Base-by-base conservation (phyloP, 2,797 vertebrate genomes). In the Lacerta agilis region DNA sequence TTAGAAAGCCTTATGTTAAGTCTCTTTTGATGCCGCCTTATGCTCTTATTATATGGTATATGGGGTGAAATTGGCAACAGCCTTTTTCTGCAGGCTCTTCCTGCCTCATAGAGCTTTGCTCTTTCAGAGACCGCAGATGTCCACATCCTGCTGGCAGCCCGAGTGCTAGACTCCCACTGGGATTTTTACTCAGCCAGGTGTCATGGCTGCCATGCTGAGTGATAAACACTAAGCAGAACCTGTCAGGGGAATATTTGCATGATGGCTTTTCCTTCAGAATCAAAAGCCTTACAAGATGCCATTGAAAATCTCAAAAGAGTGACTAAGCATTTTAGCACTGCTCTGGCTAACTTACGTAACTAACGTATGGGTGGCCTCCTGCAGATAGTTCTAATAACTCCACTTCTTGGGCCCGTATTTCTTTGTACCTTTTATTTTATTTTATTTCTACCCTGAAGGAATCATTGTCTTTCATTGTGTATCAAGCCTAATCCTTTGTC, bases 111-210 rank as follows among this genome's bases (percentile, higher is more conserved):
- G 97, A 95, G 95, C 96, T 98, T 97, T 96, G 97, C 97, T 96
- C 97, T 96, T 97, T 96, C 94, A 97, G 96, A 94, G 73, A 95
- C 96, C 92, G 94, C 97, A 96, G 95, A 94, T 96, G 95, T 94
- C 91, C 10, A 7, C 94, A 94, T 95, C 97, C 97, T 90, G 95
- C 97, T 97, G 97, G 93, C 96, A 95, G 97, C 96, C 97, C 91
- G 91, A 98, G 97, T 97, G 97, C 96, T 97, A 93, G 92, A 93
- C 96, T 96, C 97, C 98, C 95, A 96, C 95, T 86, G 98, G 96
- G 98, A 97, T 95, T 97, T 97, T 97, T 97, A 97, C 97, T 97
- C 98, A 97, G 97, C 96, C 95, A 97, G 97, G 97, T 97, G 97
- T 97, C 97, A 86, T 93, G 97, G 97, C 97, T 96, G 95, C 96